Percentiles rank a stretch among this genome's conserved stretches.
phyloP scores from a whole-genome alignment of 2,797 vertebrate genomes.

The Echiichthys vipera region DNA sequence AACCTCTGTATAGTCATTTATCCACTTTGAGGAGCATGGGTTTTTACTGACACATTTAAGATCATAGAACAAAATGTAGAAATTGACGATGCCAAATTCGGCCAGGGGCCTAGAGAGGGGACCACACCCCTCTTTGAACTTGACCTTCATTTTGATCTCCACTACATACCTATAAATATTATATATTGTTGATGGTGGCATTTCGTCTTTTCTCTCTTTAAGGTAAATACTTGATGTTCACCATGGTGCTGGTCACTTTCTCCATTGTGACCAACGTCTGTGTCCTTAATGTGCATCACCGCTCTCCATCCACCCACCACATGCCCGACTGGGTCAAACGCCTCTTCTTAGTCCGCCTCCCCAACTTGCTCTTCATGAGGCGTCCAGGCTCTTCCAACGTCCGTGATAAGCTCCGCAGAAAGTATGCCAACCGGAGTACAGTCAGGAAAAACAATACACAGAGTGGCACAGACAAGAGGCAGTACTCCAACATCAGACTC shows the following conservation, averaged over 20 bases:
- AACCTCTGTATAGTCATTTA: no score
- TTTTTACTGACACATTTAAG: no score
- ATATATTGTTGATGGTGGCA: background rate
- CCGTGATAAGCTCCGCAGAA: slow-evolving; percentile 72
- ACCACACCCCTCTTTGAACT: no score
- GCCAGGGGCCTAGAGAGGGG: no score
- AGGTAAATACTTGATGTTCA: slow-evolving; percentile 90
- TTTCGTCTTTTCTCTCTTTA: background rate
- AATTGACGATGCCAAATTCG: no score
- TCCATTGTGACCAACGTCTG: slow-evolving; percentile 85
- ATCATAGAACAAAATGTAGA: no score
- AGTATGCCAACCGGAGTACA: slow-evolving; percentile 46
- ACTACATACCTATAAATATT: no score
- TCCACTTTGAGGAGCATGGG: no score
- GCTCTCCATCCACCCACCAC: slow-evolving; percentile 86
- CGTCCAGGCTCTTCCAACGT: slow-evolving; percentile 77
- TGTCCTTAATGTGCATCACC: slow-evolving; percentile 87
- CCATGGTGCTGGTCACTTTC: slow-evolving; percentile 88
- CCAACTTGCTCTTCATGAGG: slow-evolving; percentile 84
- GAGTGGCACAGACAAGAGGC: slow-evolving; percentile 43
- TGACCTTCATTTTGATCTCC: no score
- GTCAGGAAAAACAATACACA: slow-evolving; percentile 28
- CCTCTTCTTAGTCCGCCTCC: slow-evolving; percentile 82
- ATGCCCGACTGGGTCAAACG: slow-evolving; percentile 87
- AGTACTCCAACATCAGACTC: slow-evolving; percentile 64